These are phyloP conservation scores for Champsocephalus esox DNA, from an alignment of 2,797 vertebrate genomes.

Conservation along the genomic window DNA sequence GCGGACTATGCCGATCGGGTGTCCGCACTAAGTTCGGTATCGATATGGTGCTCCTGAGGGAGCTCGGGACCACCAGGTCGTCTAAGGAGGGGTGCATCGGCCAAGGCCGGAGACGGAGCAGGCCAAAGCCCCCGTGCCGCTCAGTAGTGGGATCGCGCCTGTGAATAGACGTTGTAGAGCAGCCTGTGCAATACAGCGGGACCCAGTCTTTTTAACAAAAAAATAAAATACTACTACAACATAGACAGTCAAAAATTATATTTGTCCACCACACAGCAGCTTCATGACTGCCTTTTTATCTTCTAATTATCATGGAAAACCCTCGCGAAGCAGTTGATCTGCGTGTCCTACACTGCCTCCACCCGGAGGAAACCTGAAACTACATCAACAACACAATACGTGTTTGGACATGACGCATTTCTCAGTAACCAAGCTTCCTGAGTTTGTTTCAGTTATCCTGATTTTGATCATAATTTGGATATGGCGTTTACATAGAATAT, in stretches of 20 bases:
- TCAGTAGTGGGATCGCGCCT: constrained; percentile 79
- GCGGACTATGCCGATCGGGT: constrained; percentile 65
- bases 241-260: neutral
- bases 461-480: neutral
- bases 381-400: neutral
- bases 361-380: constrained; percentile 4
- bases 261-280: neutral
- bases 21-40: constrained; percentile 73
- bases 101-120: constrained; percentile 82
- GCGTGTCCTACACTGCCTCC: constrained; percentile 12
- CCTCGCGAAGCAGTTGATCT: neutral
- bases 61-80: constrained; percentile 75
- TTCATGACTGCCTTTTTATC: neutral
- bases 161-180: constrained; percentile 73
- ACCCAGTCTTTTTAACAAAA: constrained; percentile 53
- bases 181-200: constrained; percentile 68
- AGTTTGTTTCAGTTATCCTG: no score
- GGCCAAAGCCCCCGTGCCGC: constrained; percentile 77
- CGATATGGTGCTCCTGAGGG: constrained; percentile 76
- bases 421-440: neutral
- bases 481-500: neutral
- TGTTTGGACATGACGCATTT: neutral
- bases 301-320: neutral
- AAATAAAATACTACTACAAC: no score
- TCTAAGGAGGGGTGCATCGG: constrained; percentile 77